A percentile compares a stretch with the other conserved stretches of the same genome.
phyloP scores from a whole-genome alignment of 2,888 invertebrate genomes.

The Koerneria pararmatus region DNA sequence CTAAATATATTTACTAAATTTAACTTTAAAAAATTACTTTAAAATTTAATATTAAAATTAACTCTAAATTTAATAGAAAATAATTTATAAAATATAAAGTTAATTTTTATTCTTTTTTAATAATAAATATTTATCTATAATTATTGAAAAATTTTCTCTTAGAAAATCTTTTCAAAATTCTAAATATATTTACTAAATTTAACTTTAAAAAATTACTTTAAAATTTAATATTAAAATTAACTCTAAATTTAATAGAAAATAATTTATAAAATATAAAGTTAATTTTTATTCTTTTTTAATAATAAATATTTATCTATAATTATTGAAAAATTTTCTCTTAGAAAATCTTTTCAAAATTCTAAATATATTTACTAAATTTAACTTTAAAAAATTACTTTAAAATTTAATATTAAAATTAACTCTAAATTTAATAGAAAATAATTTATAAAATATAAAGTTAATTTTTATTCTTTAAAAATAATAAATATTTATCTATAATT shows the following conservation, averaged over 20 bases:
- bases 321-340: too few species aligned
- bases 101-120: constrained; percentile 35
- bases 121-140: constrained; percentile 31
- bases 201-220: constrained; percentile 36
- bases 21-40: constrained; percentile 29
- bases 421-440: too few species aligned
- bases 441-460: too few species aligned
- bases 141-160: constrained; percentile 32
- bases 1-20: constrained; percentile 34
- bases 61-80: constrained; percentile 36
- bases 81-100: constrained; percentile 66
- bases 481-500: too few species aligned
- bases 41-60: constrained; percentile 27
- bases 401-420: too few species aligned
- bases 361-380: too few species aligned
- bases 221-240: constrained; percentile 39
- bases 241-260: constrained; percentile 43
- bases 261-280: constrained; percentile 36
- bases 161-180: constrained; percentile 39
- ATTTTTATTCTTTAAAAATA: too few species aligned
- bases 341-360: too few species aligned
- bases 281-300: constrained; percentile 42
- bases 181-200: constrained; percentile 35
- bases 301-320: constrained; percentile 50
- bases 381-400: too few species aligned